A percentile compares a stretch with the other conserved stretches of the same genome.
These are phyloP conservation scores for Phyto melanocephala DNA, from an alignment of 2,888 invertebrate species.

Conservation along the genomic window DNA sequence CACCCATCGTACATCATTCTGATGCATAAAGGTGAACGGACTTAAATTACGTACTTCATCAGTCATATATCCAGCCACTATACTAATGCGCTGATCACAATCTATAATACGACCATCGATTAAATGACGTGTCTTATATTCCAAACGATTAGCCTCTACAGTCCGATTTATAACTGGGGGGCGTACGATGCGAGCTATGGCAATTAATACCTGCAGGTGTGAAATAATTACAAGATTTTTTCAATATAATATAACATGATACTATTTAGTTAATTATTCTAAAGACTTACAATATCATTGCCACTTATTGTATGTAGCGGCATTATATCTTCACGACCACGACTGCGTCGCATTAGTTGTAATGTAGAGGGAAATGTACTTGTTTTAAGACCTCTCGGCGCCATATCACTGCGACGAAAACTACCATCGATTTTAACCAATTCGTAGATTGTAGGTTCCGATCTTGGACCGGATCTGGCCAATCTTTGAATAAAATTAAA, in stretches of 20 bases:
- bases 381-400: slow-evolving; percentile 80
- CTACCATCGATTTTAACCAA: slow-evolving; percentile 85
- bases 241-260: background rate
- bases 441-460: slow-evolving; percentile 86
- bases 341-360: slow-evolving; percentile 80
- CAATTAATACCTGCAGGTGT: slow-evolving; percentile 79
- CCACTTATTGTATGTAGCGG: slow-evolving; percentile 80
- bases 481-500: slow-evolving; percentile 74
- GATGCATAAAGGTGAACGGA: slow-evolving; percentile 93
- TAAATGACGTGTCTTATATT: slow-evolving; percentile 93
- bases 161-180: slow-evolving; percentile 85
- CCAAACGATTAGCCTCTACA: slow-evolving; percentile 86
- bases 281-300: slow-evolving; percentile 81
- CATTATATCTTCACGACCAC: slow-evolving; percentile 81
- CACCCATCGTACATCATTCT: slow-evolving; percentile 93
- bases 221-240: background rate
- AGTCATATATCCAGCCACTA: slow-evolving; percentile 92
- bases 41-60: slow-evolving; percentile 93
- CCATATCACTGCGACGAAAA: slow-evolving; percentile 81
- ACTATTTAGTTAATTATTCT: background rate
- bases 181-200: slow-evolving; percentile 86
- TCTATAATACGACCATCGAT: slow-evolving; percentile 93
- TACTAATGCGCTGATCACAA: slow-evolving; percentile 93
- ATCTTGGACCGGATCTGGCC: slow-evolving; percentile 85
- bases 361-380: slow-evolving; percentile 77